A percentile compares a stretch with the other conserved stretches of the same genome.
Conservation (phyloP, 2,888 invertebrate genomes). For the Eumacrocentrus americanus region DNA sequence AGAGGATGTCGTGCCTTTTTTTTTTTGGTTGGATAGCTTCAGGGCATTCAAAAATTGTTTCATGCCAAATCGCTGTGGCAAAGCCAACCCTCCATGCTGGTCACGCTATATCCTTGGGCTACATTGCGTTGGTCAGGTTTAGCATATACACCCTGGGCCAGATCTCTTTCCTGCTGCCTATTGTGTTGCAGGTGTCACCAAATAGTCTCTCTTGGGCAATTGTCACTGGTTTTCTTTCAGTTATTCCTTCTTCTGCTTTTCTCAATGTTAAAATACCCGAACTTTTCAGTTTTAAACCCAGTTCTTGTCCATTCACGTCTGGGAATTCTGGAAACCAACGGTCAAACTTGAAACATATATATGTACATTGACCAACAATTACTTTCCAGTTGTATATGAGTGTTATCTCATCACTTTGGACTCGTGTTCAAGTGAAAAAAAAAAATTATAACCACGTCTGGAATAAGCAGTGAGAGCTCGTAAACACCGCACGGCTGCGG, state of each 20-base stretch:
- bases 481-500: constrained; percentile 13
- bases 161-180: neutral
- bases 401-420: neutral
- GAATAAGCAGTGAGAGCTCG: neutral
- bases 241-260: too few relatives aligned
- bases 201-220: neutral
- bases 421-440: neutral
- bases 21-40: neutral
- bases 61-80: constrained; percentile 15
- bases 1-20: neutral
- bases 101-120: constrained; percentile 22
- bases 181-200: neutral
- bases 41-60: constrained; percentile 10
- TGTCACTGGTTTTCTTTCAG: neutral
- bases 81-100: constrained; percentile 11
- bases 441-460: neutral
- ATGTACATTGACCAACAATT: neutral
- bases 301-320: neutral
- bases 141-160: constrained; percentile 9
- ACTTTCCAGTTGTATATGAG: neutral
- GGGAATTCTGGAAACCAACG: too few relatives aligned
- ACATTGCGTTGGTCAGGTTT: constrained; percentile 38
- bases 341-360: too few relatives aligned
- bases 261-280: too few relatives aligned
- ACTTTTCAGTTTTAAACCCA: neutral